phyloP scores from a whole-genome alignment of 2,888 invertebrate genomes.

The Lacanobia wlatinum region DNA sequence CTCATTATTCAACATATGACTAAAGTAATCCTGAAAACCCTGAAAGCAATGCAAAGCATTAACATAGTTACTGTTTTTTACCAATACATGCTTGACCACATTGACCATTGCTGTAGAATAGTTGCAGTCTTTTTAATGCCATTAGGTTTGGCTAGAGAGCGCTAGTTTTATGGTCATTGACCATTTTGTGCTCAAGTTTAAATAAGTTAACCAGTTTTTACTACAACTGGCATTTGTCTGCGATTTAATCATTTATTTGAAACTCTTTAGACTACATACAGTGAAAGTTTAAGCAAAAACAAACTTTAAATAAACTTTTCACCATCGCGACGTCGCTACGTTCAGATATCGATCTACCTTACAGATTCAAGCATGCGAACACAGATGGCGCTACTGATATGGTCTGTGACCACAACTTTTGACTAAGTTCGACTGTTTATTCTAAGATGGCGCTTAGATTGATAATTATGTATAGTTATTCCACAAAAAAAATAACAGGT shows the following conservation, averaged over 20 bases:
- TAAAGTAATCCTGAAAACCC: not conserved
- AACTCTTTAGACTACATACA: not conserved
- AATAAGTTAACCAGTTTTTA: accelerated
- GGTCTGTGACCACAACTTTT: slow-evolving; percentile 62
- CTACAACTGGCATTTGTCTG: not conserved
- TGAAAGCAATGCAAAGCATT: not conserved
- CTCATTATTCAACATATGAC: not conserved
- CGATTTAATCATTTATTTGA: not conserved
- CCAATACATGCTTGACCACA: slow-evolving; percentile 1
- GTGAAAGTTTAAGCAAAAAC: not conserved
- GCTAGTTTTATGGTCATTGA: slow-evolving; percentile 68
- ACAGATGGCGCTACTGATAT: slow-evolving; percentile 60
- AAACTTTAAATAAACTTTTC: not conserved
- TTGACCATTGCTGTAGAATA: not conserved
- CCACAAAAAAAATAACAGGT: no score
- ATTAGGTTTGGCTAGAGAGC: slow-evolving; percentile 70
- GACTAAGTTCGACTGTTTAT: not conserved
- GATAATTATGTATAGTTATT: no score
- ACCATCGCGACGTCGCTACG: not conserved
- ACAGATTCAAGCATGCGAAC: not conserved
- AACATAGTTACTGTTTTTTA: no score
- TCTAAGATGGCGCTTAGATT: slow-evolving; percentile 38
- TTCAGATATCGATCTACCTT: slow-evolving; percentile 38
- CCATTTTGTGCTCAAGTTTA: slow-evolving; percentile 45
- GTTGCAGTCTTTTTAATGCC: not conserved